Base-by-base conservation (phyloP, 2,113 vertebrate genomes). In the Scytalopus superciliaris region DNA sequence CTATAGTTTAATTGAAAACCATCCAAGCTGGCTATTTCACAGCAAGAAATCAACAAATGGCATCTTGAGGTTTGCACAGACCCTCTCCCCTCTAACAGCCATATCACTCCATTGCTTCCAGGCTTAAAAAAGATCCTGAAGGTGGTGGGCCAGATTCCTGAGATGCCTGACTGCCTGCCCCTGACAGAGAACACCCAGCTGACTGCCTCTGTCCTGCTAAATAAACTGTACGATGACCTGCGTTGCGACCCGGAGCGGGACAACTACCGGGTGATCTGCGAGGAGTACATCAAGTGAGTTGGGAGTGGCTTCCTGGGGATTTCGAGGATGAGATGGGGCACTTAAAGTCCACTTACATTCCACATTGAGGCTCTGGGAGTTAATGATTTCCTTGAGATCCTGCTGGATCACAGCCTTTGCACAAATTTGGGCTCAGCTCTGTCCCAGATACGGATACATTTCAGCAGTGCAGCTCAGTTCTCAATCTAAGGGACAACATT, bases 91-190 rank as follows among this genome's bases (percentile, higher is more conserved):
- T 84, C 80, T 79, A 30, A 77, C 55, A 63, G 52, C 67, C 2
- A 0, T 45, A 16, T 50, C 42, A 4, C 19, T 57, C 55, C 30
- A 19, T 72, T 60, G 3, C 82, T 84, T 40, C n/a, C 90, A 99
- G 99, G 99, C 67, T 97, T 99, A 86, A 99, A 98, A 95, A 99
- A 99, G 97, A 99, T 99, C 86, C 97, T 99, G 76, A 99, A 99
- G 94, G 98, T 99, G 31, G 99, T 98, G 64, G 99, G 99, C 18
- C 99, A 99, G 97, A 98, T 99, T 78, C 98, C 99, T 9, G 99
- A 99, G 40, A 96, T 99, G 73, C 98, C 99, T 5, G 97, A 99
- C 83, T 99, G 99, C 97, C 97, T 99, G 79, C 98, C 98, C 0
- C 23, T 99, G 97, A 99, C 99, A 0, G 99, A 99, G 19, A 99